A percentile compares a stretch with the other conserved stretches of the same genome.
Evolutionary conservation across 2,113 vertebrate genomes (phyloP).

Genomic region (Puntigrus tetrazona): DNA sequence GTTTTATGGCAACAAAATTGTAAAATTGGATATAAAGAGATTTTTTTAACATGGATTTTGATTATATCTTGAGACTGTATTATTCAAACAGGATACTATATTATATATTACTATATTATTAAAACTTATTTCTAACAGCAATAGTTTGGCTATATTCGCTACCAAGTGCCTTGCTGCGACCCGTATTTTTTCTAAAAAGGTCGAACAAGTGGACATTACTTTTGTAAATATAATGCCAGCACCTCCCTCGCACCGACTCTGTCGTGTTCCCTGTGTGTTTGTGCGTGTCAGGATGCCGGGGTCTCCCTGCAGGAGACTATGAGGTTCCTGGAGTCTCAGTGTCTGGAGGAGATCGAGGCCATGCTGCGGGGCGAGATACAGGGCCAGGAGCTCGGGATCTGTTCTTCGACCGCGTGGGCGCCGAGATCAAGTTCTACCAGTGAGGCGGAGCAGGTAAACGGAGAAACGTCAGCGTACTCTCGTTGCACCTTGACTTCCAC

Average conservation of each 20-base stretch:
- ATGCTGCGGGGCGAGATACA: constrained; percentile 66
- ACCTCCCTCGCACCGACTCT: background rate
- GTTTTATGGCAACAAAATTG: no score
- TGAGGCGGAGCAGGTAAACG: constrained; percentile 67
- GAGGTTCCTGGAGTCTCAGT: constrained; percentile 82
- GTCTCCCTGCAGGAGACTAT: constrained; percentile 72
- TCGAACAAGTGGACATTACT: background rate
- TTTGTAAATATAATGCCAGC: background rate
- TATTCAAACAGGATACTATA: no score
- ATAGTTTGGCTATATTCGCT: no score
- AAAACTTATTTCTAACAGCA: no score
- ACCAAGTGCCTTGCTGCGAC: no score
- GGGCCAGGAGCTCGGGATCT: constrained; percentile 80
- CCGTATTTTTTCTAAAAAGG: no score
- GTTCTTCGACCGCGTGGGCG: constrained; percentile 88
- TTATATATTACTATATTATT: no score
- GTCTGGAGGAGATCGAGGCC: constrained; percentile 73
- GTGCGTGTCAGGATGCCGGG: constrained; percentile 71
- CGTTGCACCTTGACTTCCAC: background rate
- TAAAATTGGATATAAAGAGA: no score
- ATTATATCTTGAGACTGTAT: no score
- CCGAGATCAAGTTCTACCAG: constrained; percentile 85
- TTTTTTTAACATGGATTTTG: no score
- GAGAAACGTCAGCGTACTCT: background rate
- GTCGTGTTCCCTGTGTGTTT: background rate